A percentile compares a stretch with the other conserved stretches of the same genome.
phyloP scores from a whole-genome alignment of 2,888 invertebrate genomes.

The Coremacera marginata region DNA sequence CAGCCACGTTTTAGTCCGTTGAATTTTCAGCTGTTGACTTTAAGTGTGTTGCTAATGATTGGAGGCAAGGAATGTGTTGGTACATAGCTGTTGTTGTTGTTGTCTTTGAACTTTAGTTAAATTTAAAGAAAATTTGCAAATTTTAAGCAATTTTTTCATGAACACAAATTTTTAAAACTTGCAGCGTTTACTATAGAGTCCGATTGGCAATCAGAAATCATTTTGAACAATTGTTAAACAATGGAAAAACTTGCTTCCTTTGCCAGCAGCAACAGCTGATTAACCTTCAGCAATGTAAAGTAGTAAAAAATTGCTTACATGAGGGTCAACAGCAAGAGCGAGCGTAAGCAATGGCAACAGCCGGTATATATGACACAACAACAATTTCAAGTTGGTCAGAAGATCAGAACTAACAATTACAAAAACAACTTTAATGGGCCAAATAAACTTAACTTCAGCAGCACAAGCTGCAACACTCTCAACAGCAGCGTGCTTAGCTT shows the following conservation, averaged over 20 bases:
- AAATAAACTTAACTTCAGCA: too few species aligned
- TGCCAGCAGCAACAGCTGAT: not conserved
- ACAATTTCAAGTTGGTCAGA: too few species aligned
- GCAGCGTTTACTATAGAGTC: not conserved
- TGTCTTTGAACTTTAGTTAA: constrained; percentile 27
- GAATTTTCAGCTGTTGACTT: not conserved
- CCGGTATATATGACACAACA: too few species aligned
- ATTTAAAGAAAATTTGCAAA: not conserved
- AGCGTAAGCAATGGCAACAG: too few species aligned
- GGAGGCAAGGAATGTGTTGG: too few species aligned
- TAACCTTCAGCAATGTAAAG: not conserved
- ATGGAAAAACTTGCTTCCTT: not conserved
- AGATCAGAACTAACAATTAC: too few species aligned
- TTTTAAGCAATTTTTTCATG: not conserved
- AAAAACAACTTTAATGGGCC: too few species aligned
- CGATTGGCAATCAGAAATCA: not conserved
- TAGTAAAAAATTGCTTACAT: not conserved
- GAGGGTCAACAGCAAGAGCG: too few species aligned
- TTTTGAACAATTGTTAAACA: not conserved
- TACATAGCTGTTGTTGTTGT: not conserved
- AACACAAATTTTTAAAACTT: not conserved
- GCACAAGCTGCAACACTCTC: too few species aligned
- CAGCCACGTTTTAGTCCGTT: not conserved
- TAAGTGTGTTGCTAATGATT: not conserved
- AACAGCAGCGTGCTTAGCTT: too few species aligned